Conservation (phyloP, 2,113 vertebrate genomes). For the Gymnorhina tibicen region DNA sequence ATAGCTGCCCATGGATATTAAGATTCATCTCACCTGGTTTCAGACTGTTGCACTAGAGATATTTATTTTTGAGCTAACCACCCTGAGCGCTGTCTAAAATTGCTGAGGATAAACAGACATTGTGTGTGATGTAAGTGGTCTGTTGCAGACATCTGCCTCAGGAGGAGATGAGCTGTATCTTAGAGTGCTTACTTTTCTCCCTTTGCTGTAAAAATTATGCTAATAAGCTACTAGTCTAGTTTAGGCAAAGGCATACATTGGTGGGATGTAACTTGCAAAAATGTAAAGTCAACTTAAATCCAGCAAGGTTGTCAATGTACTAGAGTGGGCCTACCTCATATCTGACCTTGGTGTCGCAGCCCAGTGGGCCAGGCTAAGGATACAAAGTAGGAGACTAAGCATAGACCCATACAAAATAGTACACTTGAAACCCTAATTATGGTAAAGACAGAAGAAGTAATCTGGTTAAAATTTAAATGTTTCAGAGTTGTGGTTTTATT, state of each 20-base stretch:
- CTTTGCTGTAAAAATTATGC: not conserved
- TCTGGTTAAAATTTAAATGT: not conserved
- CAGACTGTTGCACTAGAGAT: not conserved
- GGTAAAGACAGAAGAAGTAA: not conserved
- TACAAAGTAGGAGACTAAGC: not conserved
- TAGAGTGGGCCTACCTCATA: not conserved
- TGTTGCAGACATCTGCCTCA: not conserved
- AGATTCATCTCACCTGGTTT: conserved; percentile 17
- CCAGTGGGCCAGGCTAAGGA: not conserved
- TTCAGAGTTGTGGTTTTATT: not conserved
- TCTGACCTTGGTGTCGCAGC: not conserved
- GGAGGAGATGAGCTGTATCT: not conserved
- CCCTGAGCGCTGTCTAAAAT: not conserved
- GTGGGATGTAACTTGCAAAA: not conserved
- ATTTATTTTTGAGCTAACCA: not conserved
- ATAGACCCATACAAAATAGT: not conserved
- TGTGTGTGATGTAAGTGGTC: not conserved
- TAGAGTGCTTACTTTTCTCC: not conserved
- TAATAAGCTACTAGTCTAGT: not conserved
- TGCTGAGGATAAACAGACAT: not conserved
- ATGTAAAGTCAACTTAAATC: not conserved
- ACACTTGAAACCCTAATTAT: not conserved
- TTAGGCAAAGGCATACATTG: not conserved
- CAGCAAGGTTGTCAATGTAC: not conserved
- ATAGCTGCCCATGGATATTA: not conserved